These are phyloP conservation scores for Microctenopoma lineatum DNA, from an alignment of 2,797 vertebrate species.

Conservation along the genomic window DNA sequence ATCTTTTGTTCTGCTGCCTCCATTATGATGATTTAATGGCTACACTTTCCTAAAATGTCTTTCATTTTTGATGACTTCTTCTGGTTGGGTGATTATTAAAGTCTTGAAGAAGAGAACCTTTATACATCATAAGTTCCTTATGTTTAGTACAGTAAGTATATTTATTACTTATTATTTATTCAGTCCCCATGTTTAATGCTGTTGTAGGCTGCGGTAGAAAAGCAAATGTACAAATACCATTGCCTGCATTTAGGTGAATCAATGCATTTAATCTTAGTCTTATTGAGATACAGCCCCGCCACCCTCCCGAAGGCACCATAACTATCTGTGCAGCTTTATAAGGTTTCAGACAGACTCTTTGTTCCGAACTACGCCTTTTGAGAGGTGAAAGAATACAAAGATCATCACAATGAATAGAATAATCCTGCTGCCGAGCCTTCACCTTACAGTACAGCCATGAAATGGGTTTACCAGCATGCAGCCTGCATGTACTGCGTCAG, in stretches of 20 bases:
- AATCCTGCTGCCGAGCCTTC: slow-evolving; percentile 48
- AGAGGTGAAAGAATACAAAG: slow-evolving; percentile 42
- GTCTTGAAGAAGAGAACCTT: not conserved
- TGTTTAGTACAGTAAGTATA: too few species aligned
- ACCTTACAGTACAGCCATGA: slow-evolving; percentile 54
- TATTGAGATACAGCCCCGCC: slow-evolving; percentile 20
- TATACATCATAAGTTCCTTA: too few species aligned
- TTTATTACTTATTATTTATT: too few species aligned
- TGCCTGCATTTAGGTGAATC: slow-evolving; percentile 23
- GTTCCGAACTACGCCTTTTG: slow-evolving; percentile 18
- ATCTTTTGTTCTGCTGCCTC: slow-evolving; percentile 11
- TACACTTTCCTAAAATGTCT: not conserved
- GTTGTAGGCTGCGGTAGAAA: not conserved
- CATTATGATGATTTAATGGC: slow-evolving; percentile 10
- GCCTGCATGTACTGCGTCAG: slow-evolving; percentile 38
- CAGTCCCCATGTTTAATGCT: not conserved
- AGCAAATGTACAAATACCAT: slow-evolving; percentile 29
- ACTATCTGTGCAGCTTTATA: slow-evolving; percentile 29
- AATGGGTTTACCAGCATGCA: slow-evolving; percentile 65
- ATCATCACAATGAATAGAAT: slow-evolving; percentile 33
- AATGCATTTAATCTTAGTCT: slow-evolving; percentile 21
- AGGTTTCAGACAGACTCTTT: slow-evolving; percentile 1
- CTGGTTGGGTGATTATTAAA: not conserved
- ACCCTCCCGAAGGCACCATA: slow-evolving; percentile 25
- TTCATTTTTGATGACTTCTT: slow-evolving; percentile 6